Conservation (phyloP, 2,113 vertebrate species). For the Stercorarius parasiticus region DNA sequence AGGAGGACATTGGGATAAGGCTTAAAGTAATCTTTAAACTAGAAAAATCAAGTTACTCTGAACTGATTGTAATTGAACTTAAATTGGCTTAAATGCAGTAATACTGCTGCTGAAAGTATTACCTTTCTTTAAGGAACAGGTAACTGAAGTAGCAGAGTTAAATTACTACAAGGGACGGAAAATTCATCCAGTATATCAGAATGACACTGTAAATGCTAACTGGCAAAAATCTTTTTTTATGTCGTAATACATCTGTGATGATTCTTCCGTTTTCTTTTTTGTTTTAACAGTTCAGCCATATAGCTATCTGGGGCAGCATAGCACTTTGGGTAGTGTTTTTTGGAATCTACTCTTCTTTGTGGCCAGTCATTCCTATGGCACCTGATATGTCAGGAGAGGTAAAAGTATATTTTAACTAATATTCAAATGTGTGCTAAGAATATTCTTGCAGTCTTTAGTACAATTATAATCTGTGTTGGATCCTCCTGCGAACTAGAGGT, state of each 20-base stretch:
- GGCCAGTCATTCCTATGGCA: conserved; percentile 93
- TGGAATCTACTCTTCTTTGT: conserved; percentile 92
- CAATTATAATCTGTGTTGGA: background rate
- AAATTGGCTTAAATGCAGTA: background rate
- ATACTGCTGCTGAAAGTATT: background rate
- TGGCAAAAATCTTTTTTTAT: background rate
- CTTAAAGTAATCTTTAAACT: background rate
- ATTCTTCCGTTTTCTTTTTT: background rate
- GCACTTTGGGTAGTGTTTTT: conserved; percentile 96
- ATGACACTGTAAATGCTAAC: background rate
- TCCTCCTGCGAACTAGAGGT: background rate
- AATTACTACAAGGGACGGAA: background rate
- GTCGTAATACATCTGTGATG: background rate
- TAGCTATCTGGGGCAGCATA: conserved; percentile 99
- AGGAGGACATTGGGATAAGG: background rate
- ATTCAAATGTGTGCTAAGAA: background rate
- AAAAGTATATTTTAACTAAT: conserved; percentile 59
- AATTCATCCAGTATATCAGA: background rate
- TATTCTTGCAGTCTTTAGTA: background rate
- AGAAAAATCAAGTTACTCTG: background rate
- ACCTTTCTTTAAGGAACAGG: background rate
- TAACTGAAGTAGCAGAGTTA: background rate
- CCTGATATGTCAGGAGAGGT: conserved; percentile 99
- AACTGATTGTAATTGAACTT: background rate
- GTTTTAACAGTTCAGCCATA: conserved; percentile 90